These are phyloP conservation scores for Creontiades dilutus DNA, from an alignment of 2,888 invertebrate genomes.

Conservation along the genomic window DNA sequence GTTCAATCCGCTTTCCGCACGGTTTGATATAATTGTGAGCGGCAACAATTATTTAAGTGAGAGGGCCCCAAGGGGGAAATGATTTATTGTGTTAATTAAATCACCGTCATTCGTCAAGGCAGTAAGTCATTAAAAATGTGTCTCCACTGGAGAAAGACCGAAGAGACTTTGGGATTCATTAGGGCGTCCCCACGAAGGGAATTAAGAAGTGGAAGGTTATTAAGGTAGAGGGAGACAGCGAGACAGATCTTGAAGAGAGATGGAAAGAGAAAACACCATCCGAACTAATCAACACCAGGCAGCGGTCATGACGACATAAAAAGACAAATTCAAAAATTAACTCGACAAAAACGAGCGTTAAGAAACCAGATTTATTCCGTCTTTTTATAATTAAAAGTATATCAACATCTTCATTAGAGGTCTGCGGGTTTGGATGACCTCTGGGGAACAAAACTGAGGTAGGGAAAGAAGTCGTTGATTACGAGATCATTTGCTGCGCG, in stretches of 20 bases:
- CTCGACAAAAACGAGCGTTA: constrained; percentile 17
- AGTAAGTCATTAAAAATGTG: constrained; percentile 35
- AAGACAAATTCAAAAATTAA: constrained; percentile 31
- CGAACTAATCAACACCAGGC: constrained; percentile 28
- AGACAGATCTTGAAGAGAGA: not conserved
- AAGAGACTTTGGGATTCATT: constrained; percentile 12
- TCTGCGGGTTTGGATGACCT: not conserved
- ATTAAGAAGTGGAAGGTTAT: constrained; percentile 39
- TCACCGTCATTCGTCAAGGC: constrained; percentile 6
- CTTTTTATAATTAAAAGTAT: constrained; percentile 52
- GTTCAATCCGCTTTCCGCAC: constrained; percentile 7
- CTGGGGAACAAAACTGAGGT: not conserved
- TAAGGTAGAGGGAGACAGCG: not conserved
- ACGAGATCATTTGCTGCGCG: not conserved
- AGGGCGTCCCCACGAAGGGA: not conserved
- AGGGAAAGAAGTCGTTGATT: not conserved
- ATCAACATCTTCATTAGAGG: constrained; percentile 40
- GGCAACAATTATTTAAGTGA: not conserved
- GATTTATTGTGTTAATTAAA: constrained; percentile 25
- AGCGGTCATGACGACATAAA: not conserved
- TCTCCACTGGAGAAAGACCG: not conserved
- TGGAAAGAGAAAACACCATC: constrained; percentile 3
- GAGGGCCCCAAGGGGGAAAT: not conserved
- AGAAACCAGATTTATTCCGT: constrained; percentile 15
- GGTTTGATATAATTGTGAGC: constrained; percentile 17